Conservation (phyloP, 2,113 vertebrate species). For the Limnothrissa miodon region DNA sequence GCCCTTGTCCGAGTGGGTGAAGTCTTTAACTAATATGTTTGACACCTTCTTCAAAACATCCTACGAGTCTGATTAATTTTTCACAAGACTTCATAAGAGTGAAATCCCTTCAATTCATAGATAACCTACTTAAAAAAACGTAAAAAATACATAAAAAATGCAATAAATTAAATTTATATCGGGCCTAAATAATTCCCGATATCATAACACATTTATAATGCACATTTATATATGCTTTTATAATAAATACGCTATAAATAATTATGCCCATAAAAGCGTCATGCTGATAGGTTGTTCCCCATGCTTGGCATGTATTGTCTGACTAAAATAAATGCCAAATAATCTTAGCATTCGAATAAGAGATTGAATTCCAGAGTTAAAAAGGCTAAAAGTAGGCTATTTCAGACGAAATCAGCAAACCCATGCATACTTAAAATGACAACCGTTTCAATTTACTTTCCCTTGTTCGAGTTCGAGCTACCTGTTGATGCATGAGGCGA, state of each 20-base stretch:
- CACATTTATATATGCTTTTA: background rate
- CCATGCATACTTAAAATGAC: background rate
- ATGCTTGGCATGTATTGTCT: background rate
- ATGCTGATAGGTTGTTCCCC: no score
- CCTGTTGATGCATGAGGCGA: slow-evolving; percentile 34
- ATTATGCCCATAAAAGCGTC: no score
- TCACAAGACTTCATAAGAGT: no score
- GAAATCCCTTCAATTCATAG: no score
- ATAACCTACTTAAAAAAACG: no score
- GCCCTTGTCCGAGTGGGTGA: background rate
- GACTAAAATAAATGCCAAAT: background rate
- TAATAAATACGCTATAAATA: background rate
- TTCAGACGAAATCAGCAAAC: background rate
- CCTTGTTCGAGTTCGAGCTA: slow-evolving; percentile 3
- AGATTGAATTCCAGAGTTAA: no score
- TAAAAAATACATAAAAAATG: background rate
- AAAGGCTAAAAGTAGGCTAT: background rate
- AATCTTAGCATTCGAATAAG: no score
- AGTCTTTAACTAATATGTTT: background rate
- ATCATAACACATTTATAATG: background rate
- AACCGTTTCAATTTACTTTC: background rate
- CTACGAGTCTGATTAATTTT: background rate
- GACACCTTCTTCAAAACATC: background rate
- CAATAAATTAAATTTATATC: background rate
- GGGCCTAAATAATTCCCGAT: background rate